Evolutionary conservation across 2,888 invertebrate genomes (phyloP).

Genomic region (Cantharis rufa): DNA sequence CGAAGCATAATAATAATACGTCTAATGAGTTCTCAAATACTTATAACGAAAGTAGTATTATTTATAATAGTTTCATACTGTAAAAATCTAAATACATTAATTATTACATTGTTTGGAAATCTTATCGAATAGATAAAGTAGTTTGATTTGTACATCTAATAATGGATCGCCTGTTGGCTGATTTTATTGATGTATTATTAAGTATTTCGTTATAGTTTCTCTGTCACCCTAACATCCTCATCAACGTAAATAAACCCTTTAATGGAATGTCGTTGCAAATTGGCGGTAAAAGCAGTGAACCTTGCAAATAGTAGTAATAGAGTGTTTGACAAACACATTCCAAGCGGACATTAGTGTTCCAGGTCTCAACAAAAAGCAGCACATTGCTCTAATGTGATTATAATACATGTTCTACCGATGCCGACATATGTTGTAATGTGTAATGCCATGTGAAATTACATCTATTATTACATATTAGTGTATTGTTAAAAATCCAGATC

Average conservation of each 20-base stretch:
- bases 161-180: background rate
- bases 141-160: background rate
- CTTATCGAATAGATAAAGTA: background rate
- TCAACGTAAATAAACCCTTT: constrained; percentile 11
- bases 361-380: constrained; percentile 27
- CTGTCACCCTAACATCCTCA: constrained; percentile 10
- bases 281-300: constrained; percentile 28
- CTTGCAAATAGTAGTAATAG: constrained; percentile 20
- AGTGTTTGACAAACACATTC: constrained; percentile 29
- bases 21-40: background rate
- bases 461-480: constrained; percentile 38
- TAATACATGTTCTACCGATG: constrained; percentile 37
- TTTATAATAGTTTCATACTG: background rate
- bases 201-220: background rate
- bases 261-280: constrained; percentile 23
- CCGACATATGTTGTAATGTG: constrained; percentile 38
- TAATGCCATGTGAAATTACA: constrained; percentile 40
- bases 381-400: constrained; percentile 37
- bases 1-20: background rate
- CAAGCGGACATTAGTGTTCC: constrained; percentile 25
- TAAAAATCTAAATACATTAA: background rate
- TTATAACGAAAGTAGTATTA: background rate
- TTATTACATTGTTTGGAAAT: background rate
- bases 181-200: background rate
- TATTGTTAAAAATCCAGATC: constrained; percentile 34